Conservation (phyloP, 2,113 vertebrate species). For the Scatophagus argus region DNA sequence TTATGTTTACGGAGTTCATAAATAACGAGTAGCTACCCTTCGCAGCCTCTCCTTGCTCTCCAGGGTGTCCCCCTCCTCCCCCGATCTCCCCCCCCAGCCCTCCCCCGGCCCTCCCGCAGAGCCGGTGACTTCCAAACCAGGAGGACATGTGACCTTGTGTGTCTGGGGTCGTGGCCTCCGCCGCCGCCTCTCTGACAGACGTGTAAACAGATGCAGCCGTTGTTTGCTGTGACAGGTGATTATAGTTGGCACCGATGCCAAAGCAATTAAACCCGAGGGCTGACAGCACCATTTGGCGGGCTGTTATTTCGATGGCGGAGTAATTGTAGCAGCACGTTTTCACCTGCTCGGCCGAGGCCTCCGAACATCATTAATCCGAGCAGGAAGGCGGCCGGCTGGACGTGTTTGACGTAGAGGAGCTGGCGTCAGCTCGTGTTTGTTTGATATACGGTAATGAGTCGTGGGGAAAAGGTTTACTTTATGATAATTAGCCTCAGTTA, state of each 20-base stretch:
- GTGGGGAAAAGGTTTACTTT: constrained; percentile 7
- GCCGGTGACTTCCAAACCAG: constrained; percentile 41
- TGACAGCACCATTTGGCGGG: constrained; percentile 93
- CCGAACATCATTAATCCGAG: constrained; percentile 80
- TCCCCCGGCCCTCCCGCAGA: not conserved
- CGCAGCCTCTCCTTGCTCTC: not conserved
- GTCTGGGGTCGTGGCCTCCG: constrained; percentile 76
- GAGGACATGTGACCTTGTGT: constrained; percentile 73
- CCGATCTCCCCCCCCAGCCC: not conserved
- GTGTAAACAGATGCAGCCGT: constrained; percentile 91
- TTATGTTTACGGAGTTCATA: not conserved
- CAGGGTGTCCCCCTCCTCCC: not conserved
- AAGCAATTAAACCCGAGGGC: constrained; percentile 90
- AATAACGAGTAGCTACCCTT: no score
- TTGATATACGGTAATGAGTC: constrained; percentile 38
- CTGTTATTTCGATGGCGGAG: constrained; percentile 86
- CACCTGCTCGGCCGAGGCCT: constrained; percentile 81
- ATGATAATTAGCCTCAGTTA: not conserved
- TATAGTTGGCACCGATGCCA: constrained; percentile 90
- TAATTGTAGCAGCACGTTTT: constrained; percentile 83
- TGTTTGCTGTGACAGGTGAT: constrained; percentile 94
- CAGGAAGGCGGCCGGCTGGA: constrained; percentile 70
- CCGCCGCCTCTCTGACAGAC: constrained; percentile 89
- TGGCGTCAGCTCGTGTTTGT: constrained; percentile 39
- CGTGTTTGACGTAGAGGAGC: constrained; percentile 36